Base-by-base conservation (phyloP, 2,888 invertebrate genomes). In the Achlya flavicornis region DNA sequence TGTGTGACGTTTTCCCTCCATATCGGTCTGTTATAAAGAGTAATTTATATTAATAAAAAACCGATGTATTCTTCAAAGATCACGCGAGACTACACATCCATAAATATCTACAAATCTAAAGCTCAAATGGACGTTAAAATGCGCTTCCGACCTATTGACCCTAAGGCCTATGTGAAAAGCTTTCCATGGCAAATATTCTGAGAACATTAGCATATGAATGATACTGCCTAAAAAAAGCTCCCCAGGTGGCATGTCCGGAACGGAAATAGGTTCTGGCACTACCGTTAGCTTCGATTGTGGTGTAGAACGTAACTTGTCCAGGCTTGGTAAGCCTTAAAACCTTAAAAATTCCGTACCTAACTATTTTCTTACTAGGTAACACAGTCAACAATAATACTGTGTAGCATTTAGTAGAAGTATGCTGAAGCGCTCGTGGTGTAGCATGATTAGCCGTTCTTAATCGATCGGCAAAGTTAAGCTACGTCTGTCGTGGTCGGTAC, bases 201-300 rank as follows among this genome's bases (percentile, higher is more conserved):
- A 64, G 68, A 64, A 74, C 81, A 92, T 92, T 91, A 91, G 80
- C 92, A 92, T 92, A 91, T 92, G 91, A 92, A 92, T 91, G 90
- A 84, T 84, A 78, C 81, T 72, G 80, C 74, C 79, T 87, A 86
- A 90, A 91, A n/a, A 91, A 89, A 85, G 77, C 77, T 73, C 84
- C 86, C 80, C 86, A 90, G 89, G 90, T 89, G 87, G 87, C 79
- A 77, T 73, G 80, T 81, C 80, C 84, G 81, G 78, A 66, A 68
- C 85, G 89, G 90, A 91, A 88, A 89, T 90, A 88, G 85, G 85
- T 84, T 83, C 77, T 79, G 78, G 80, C 75, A 76, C 66, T 19
- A 19, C 69, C 69, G 73, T 75, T 71, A 74, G 76, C 75, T 75
- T 74, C 65, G 63, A 63, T 63, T 69, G 65, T 57, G 69, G 7